Conservation (phyloP, 2,113 vertebrate genomes). For the Bambusicola thoracicus region DNA sequence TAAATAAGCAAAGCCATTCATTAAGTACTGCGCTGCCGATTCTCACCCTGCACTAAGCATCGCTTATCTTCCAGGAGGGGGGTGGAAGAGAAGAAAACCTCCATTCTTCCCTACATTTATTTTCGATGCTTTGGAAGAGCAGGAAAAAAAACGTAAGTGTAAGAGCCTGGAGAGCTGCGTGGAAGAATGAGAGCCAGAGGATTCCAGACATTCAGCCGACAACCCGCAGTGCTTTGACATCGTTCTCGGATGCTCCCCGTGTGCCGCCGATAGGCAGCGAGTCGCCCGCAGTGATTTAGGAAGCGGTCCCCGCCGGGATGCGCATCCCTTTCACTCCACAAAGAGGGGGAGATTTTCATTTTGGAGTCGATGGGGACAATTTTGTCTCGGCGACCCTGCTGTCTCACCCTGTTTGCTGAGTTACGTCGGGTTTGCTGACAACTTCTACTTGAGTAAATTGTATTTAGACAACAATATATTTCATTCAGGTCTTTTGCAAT, state of each 20-base stretch:
- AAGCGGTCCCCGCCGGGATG: neutral
- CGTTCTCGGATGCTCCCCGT: neutral
- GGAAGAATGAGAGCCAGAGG: neutral
- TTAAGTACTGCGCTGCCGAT: rapidly evolving
- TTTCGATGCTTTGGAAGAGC: neutral
- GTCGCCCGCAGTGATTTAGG: neutral
- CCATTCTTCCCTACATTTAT: neutral
- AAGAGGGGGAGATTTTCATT: conserved; percentile 35
- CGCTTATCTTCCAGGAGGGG: neutral
- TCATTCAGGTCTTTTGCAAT: conserved; percentile 90
- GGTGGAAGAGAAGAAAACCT: neutral
- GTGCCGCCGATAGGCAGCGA: neutral
- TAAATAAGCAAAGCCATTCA: neutral
- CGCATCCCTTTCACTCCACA: neutral
- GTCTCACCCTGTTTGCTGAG: conserved; percentile 82
- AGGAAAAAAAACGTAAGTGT: neutral
- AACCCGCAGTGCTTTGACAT: rapidly evolving
- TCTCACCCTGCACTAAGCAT: neutral
- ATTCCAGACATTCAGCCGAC: neutral
- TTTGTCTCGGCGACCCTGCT: conserved; percentile 66
- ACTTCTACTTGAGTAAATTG: conserved; percentile 90
- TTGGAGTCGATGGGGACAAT: conserved; percentile 60
- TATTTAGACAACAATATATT: conserved; percentile 92
- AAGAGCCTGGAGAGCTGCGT: neutral
- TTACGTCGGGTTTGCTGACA: conserved; percentile 84